Base-by-base conservation (phyloP, 2,113 vertebrate genomes). In the Dicaeum eximium region DNA sequence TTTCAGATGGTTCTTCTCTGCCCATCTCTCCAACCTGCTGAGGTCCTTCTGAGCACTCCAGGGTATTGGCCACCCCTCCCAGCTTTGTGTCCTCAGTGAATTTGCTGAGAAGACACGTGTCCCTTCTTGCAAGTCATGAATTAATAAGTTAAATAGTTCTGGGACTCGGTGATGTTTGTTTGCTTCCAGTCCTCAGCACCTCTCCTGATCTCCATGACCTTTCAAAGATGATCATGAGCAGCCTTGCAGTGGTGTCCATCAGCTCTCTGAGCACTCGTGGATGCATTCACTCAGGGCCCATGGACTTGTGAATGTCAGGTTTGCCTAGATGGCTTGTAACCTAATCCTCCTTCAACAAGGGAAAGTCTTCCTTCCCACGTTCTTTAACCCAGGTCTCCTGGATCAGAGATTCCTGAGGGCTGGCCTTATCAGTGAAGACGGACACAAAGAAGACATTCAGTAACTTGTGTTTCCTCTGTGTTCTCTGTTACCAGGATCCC, bases 11-110 rank as follows among this genome's bases (percentile, higher is more conserved):
- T 18, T 71, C 33, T 11, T 61, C 19, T 54, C 24, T 62, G n/a
- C 8, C 15, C n/a, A 54, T 11, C 30, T 48, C 40, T 48, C 65
- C 47, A 79, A 2, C 8, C 13, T 13, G 24, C 1, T 0, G 0
- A 25, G n/a, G 20, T 54, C 30, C 30, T 30, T 31, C n/a, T 56
- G n/a, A 79, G 31, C 16, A 13, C 38, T 45, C 33, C 20, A 8
- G 18, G 10, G 22, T 23, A 5, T 19, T 15, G 5, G 23, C 33
- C 30, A 30, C 7, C 2, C 5, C 19, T 47, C 24, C 6, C 48
- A 87, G 30, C 3, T 25, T 54, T 25, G 21, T 33, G 48, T 54
- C 3, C 30, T 54, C 40, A 40, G 10, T 47, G n/a, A 54, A 30
- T 53, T 47, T 47, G 8, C 20, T 70, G 40, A 70, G 8, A 7